Base-by-base conservation (phyloP, 2,888 invertebrate genomes). In the Drosophila longiperda region DNA sequence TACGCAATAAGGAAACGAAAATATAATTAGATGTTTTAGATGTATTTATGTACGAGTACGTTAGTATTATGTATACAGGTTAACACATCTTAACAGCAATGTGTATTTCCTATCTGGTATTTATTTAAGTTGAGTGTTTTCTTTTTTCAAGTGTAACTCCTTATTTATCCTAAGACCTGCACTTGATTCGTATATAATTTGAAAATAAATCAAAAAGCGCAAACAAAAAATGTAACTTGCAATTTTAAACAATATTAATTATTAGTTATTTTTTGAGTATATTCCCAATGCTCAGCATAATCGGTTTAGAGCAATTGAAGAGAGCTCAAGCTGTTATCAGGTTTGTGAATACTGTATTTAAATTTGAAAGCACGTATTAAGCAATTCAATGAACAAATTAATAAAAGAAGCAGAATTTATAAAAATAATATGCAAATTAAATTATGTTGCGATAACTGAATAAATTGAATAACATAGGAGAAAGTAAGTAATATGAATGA, bases 1-100 rank as follows among this genome's bases (percentile, higher is more conserved):
- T 84, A 87, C 84, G 76, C 83, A 85, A 45, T 81, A 78, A 78
- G 64, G 38, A 82, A 83, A 80, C 42, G 15, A 83, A 80, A 83
- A 80, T 71, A 55, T 76, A 73, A 76, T 75, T 66, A 34, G 33
- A 79, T 79, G 77, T 75, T 69, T 75, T 64, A 62, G 62, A 64
- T 67, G 71, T 81, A 75, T 66, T 53, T 69, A 73, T 68, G 42
- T 52, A 73, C 74, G 45, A 53, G 49, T 26, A 49, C 26, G 49
- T 26, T 26, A 49, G 26, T 17, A 45, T 12, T 45, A 45, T 45
- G 3, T 45, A 57, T 71, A 75, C 68, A 52, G 66, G 68, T 75
- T 71, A 65, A 54, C 66, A 70, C 75, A 73, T 69, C 73, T 71
- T 75, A 75, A 78, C 62, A 73, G 68, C 68, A 66, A 68, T 78